Conservation (phyloP, 2,113 vertebrate genomes). For the Nannospalax galili region DNA sequence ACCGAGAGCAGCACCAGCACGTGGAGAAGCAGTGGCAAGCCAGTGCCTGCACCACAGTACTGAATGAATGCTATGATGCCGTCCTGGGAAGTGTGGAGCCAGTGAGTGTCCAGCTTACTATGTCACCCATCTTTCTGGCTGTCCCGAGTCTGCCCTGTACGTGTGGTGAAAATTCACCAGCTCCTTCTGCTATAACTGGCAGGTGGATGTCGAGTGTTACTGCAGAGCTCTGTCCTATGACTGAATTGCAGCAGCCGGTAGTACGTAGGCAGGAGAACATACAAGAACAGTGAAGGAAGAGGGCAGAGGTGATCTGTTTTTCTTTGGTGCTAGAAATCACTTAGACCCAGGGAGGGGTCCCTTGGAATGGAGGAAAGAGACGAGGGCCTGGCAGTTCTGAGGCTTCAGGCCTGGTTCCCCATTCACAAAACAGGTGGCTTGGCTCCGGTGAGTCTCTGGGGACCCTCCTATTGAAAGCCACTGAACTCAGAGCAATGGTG, state of each 20-base stretch:
- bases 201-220: not conserved
- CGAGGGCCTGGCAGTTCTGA: not conserved
- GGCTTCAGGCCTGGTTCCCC: not conserved
- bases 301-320: not conserved
- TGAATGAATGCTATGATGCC: too few relatives aligned
- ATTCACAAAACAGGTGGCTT: not conserved
- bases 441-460: not conserved
- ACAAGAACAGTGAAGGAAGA: not conserved
- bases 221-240: not conserved
- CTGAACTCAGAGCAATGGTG: not conserved
- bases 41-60: not conserved
- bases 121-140: not conserved
- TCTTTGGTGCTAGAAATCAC: not conserved
- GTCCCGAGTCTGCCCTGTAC: not conserved
- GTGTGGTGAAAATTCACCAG: not conserved
- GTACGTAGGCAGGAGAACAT: not conserved
- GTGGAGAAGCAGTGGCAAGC: not conserved
- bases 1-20: not conserved
- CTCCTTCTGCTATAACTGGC: not conserved
- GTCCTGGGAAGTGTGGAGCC: not conserved
- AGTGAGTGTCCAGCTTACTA: not conserved
- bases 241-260: not conserved
- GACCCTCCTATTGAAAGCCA: not conserved
- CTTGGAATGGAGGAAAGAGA: slow-evolving; percentile 1
- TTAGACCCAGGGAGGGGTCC: not conserved